phyloP scores from a whole-genome alignment of 2,888 invertebrate species.

The Caenorhabditis wallacei region DNA sequence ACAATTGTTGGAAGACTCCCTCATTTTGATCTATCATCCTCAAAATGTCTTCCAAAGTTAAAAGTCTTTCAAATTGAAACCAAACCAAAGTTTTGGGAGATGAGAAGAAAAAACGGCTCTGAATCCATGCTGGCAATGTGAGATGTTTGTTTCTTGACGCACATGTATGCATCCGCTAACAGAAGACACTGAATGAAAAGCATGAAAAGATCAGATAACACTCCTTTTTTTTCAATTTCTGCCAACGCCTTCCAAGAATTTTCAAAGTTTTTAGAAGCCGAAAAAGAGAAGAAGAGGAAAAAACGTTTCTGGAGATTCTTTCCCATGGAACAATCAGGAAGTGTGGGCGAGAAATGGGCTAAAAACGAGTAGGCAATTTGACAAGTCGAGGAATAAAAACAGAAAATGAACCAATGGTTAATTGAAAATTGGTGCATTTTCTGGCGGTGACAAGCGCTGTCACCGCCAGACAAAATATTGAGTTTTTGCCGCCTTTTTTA shows the following conservation, averaged over 20 bases:
- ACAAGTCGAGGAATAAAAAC: constrained; percentile 26
- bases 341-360: constrained; percentile 27
- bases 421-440: constrained; percentile 57
- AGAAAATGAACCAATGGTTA: constrained; percentile 57
- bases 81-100: constrained; percentile 30
- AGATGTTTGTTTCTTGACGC: constrained; percentile 66
- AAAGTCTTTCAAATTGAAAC: not conserved
- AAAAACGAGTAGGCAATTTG: constrained; percentile 5
- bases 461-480: constrained; percentile 31
- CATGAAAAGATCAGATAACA: constrained; percentile 67
- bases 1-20: constrained; percentile 2
- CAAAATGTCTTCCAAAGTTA: not conserved
- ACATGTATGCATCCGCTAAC: constrained; percentile 64
- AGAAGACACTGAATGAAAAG: constrained; percentile 61
- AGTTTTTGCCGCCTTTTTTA: constrained; percentile 3
- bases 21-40: constrained; percentile 38
- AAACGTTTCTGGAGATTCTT: constrained; percentile 18
- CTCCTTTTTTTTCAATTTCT: constrained; percentile 58
- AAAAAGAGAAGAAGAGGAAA: constrained; percentile 11
- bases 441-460: constrained; percentile 57
- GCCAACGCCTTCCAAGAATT: constrained; percentile 54
- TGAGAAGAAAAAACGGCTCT: constrained; percentile 23
- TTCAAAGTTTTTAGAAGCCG: constrained; percentile 27
- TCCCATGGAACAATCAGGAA: constrained; percentile 31
- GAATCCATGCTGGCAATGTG: constrained; percentile 62